Conservation (phyloP, 2,113 vertebrate species). For the Lanius ludovicianus region DNA sequence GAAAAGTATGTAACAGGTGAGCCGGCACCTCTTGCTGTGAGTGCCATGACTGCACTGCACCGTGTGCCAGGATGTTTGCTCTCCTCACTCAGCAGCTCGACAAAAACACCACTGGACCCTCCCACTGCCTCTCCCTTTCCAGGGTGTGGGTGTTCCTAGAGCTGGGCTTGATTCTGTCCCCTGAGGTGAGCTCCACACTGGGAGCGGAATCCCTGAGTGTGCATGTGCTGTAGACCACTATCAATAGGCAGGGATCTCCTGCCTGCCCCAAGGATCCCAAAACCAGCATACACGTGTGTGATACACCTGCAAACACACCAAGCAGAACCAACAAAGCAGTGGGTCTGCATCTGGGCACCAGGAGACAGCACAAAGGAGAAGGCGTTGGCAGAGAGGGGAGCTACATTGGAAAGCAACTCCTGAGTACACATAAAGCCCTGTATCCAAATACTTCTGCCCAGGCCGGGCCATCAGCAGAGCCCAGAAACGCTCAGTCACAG, state of each 20-base stretch:
- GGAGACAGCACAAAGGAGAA: neutral
- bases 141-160: neutral
- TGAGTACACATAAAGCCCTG: neutral
- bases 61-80: neutral
- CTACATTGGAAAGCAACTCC: neutral
- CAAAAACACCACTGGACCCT: neutral
- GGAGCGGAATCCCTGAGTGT: neutral
- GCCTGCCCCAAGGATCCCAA: neutral
- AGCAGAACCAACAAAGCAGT: rapidly evolving
- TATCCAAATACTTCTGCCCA: neutral
- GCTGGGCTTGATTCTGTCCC: neutral
- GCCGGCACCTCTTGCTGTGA: rapidly evolving
- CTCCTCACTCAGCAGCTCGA: neutral
- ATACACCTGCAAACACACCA: neutral
- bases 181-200: rapidly evolving
- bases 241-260: neutral
- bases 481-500: neutral
- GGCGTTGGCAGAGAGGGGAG: neutral
- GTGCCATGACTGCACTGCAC: rapidly evolving
- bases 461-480: neutral
- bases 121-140: neutral
- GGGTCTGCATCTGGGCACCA: neutral
- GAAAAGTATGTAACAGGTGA: conserved; percentile 2
- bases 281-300: rapidly evolving
- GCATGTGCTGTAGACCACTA: rapidly evolving